Evolutionary conservation across 2,113 vertebrate genomes (phyloP).

Genomic region (Hippocampus abdominalis): DNA sequence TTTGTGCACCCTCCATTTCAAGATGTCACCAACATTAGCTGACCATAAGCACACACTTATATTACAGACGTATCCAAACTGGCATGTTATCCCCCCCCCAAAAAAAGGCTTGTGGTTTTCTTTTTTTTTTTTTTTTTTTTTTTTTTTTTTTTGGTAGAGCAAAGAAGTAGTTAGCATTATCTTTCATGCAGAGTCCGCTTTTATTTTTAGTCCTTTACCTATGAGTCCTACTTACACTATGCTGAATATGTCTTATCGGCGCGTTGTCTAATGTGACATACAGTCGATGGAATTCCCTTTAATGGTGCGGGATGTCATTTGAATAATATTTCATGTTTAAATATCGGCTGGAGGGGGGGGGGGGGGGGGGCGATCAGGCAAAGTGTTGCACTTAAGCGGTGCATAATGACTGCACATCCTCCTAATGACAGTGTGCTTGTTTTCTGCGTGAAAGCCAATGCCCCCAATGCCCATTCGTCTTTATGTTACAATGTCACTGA

Average conservation of each 20-base stretch:
- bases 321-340: conserved; percentile 70
- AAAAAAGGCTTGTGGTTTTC: conserved; percentile 49
- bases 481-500: conserved; percentile 52
- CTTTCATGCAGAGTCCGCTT: conserved; percentile 70
- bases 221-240: conserved; percentile 64
- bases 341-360: conserved; percentile 63
- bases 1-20: conserved; percentile 17
- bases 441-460: conserved; percentile 43
- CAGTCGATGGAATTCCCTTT: conserved; percentile 60
- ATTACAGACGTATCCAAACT: conserved; percentile 54
- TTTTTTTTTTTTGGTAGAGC: conserved; percentile 19
- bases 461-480: conserved; percentile 42
- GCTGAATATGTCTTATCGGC: conserved; percentile 50
- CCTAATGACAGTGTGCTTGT: conserved; percentile 26
- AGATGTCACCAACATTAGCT: conserved; percentile 24
- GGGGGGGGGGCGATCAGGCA: no score
- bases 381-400: conserved; percentile 69
- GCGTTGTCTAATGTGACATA: conserved; percentile 58
- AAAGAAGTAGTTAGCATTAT: conserved; percentile 64
- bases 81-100: conserved; percentile 32
- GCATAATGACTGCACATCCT: conserved; percentile 41
- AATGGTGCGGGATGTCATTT: conserved; percentile 68
- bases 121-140: conserved; percentile 19
- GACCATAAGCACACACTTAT: conserved; percentile 26
- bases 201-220: conserved; percentile 43